Percentiles rank a stretch among this genome's conserved stretches.
phyloP scores from a whole-genome alignment of 1,140 invertebrate genomes.

The Calycopis cecrops region DNA sequence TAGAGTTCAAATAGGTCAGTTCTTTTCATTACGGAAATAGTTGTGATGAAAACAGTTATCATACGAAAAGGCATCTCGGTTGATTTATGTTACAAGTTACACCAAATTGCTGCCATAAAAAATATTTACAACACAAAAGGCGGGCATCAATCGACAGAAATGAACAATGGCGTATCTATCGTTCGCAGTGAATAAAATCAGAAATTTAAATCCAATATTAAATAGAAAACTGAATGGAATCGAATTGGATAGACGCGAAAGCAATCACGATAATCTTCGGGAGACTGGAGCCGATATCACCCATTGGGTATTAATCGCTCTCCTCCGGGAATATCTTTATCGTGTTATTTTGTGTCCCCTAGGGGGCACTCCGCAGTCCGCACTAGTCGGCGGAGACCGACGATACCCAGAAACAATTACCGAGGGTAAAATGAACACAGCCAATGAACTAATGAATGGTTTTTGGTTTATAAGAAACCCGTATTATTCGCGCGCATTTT shows the following conservation, averaged over 20 bases:
- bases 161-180: conserved; percentile 27
- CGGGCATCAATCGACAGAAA: conserved; percentile 13
- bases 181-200: conserved; percentile 25
- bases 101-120: not conserved
- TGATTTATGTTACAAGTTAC: too few species aligned
- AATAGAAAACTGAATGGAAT: conserved; percentile 33
- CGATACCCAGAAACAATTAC: conserved; percentile 29
- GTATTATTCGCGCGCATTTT: too few species aligned
- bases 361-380: conserved; percentile 19
- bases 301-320: conserved; percentile 36
- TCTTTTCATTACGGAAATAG: too few species aligned
- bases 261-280: conserved; percentile 37
- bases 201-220: conserved; percentile 31
- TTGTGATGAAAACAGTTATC: too few species aligned
- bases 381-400: conserved; percentile 1
- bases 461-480: too few species aligned
- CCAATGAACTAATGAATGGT: not conserved
- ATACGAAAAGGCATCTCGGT: too few species aligned
- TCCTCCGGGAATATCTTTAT: conserved; percentile 28
- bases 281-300: conserved; percentile 27
- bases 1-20: too few species aligned
- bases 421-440: conserved; percentile 13
- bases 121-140: conserved; percentile 14
- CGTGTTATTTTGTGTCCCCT: conserved; percentile 26
- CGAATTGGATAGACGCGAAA: conserved; percentile 31